A percentile compares a stretch with the other conserved stretches of the same genome.
Evolutionary conservation across 2,888 invertebrate genomes (phyloP).

Genomic region (Orthonychiurus folsomi): DNA sequence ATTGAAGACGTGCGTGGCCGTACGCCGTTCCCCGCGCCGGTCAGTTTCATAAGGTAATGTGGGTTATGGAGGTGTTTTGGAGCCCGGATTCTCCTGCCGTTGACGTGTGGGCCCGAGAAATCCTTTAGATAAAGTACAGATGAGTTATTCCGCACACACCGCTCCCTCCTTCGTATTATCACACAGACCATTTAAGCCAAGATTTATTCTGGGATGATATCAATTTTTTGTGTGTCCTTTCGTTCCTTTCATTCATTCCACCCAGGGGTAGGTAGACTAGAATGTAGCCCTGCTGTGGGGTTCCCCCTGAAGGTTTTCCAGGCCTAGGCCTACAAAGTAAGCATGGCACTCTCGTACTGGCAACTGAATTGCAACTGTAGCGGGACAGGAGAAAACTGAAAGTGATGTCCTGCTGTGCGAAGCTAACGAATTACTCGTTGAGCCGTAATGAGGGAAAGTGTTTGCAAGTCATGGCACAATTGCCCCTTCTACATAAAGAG

Average conservation of each 20-base stretch:
- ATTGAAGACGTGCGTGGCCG: background rate
- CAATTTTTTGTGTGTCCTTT: slow-evolving; percentile 37
- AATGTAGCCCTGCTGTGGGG: too few relatives aligned
- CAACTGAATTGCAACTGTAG: background rate
- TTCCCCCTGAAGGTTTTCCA: too few relatives aligned
- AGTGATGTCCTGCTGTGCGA: background rate
- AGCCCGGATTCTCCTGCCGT: slow-evolving; percentile 8
- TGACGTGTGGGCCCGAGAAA: background rate
- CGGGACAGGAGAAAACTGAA: background rate
- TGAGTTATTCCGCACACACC: slow-evolving; percentile 37
- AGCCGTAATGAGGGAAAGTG: slow-evolving; percentile 41
- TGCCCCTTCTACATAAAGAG: slow-evolving; percentile 22
- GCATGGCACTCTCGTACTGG: background rate
- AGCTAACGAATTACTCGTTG: slow-evolving; percentile 33
- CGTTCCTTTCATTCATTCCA: slow-evolving; percentile 25
- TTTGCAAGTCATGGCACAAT: slow-evolving; percentile 40
- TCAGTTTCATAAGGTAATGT: background rate
- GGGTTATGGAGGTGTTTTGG: background rate
- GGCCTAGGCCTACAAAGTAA: too few relatives aligned
- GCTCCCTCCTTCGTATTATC: slow-evolving; percentile 40
- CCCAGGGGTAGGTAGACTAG: too few relatives aligned
- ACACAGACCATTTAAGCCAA: slow-evolving; percentile 41
- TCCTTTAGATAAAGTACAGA: slow-evolving; percentile 40
- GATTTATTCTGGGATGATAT: slow-evolving; percentile 41
- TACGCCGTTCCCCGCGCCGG: background rate